phyloP scores from a whole-genome alignment of 2,888 invertebrate genomes.

The Chirona hameri region DNA sequence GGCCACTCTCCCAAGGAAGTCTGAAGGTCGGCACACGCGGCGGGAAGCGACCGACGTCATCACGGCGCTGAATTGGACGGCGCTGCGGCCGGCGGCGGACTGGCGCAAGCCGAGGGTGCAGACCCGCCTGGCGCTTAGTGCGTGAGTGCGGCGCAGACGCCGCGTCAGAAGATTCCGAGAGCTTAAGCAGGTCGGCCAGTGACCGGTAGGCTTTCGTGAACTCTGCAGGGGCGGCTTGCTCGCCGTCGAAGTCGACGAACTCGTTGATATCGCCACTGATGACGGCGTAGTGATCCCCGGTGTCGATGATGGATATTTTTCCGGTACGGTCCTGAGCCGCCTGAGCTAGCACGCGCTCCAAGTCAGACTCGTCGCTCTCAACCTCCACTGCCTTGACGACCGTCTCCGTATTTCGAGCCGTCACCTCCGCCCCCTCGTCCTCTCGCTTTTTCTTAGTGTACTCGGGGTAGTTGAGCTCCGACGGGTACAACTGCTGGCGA shows the following conservation, averaged over 20 bases:
- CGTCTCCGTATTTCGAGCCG: background rate
- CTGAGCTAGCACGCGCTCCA: background rate
- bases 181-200: background rate
- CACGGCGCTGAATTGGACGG: background rate
- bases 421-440: background rate
- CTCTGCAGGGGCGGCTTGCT: background rate
- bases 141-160: background rate
- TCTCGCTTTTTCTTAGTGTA: no score
- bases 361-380: background rate
- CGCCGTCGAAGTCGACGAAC: background rate
- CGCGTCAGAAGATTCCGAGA: background rate
- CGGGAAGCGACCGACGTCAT: background rate
- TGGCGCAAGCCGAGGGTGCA: no score
- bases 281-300: slow-evolving; percentile 6
- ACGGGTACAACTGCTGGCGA: background rate
- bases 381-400: no score
- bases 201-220: background rate
- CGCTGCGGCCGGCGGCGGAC: background rate
- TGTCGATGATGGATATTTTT: background rate
- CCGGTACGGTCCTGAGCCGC: background rate
- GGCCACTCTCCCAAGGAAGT: background rate
- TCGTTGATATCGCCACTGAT: background rate
- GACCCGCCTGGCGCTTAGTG: no score
- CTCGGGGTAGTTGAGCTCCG: background rate
- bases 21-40: background rate